Evolutionary conservation across 2,888 invertebrate genomes (phyloP).

Genomic region (Molorchus minor): DNA sequence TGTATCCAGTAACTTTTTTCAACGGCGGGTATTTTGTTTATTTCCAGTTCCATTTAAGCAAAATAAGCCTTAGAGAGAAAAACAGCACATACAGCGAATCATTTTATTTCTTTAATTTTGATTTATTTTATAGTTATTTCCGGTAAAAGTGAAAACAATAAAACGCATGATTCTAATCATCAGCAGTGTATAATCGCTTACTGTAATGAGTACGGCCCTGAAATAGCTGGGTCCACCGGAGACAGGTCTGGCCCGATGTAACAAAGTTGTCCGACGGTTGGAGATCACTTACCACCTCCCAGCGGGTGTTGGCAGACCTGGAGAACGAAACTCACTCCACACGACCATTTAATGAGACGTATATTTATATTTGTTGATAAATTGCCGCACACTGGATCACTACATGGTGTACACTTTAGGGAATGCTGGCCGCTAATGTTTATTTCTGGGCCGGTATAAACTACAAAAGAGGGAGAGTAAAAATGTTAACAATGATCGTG

Average conservation of each 20-base stretch:
- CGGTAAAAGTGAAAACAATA: no score
- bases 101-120: no score
- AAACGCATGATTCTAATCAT: no score
- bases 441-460: slow-evolving; percentile 4
- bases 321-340: slow-evolving; percentile 38
- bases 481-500: neutral
- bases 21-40: no score
- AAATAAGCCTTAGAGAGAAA: no score
- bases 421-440: slow-evolving; percentile 17
- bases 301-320: slow-evolving; percentile 41
- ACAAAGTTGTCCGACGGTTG: slow-evolving; percentile 51
- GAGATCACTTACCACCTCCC: slow-evolving; percentile 50
- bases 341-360: slow-evolving; percentile 51
- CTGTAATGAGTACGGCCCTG: no score
- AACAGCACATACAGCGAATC: no score
- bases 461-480: neutral
- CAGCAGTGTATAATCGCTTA: no score
- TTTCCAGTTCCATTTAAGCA: no score
- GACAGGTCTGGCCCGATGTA: slow-evolving; percentile 40
- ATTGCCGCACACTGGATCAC: slow-evolving; percentile 38
- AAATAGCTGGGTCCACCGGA: no score
- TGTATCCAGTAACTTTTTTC: no score
- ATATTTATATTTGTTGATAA: slow-evolving; percentile 52
- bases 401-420: slow-evolving; percentile 14
- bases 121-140: no score